These are phyloP conservation scores for Brenthis hecate DNA, from an alignment of 2,888 invertebrate species.

Conservation along the genomic window DNA sequence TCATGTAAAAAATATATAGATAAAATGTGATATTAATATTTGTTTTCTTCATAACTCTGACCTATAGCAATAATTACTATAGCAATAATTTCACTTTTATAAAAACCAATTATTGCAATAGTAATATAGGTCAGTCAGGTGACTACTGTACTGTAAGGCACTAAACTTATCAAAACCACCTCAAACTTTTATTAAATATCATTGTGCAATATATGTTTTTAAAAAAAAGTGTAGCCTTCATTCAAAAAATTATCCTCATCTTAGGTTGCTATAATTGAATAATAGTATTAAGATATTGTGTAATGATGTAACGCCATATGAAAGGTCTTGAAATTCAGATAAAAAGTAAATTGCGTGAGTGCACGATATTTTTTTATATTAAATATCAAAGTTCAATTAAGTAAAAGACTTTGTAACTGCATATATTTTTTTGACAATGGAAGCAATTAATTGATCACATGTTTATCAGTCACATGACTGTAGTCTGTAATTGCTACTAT, in stretches of 20 bases:
- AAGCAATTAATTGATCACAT: slow-evolving; percentile 57
- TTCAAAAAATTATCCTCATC: too few relatives aligned
- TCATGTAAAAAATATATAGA: too few relatives aligned
- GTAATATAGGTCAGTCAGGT: slow-evolving; percentile 7
- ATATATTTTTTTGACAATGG: slow-evolving; percentile 17
- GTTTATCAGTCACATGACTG: slow-evolving; percentile 72
- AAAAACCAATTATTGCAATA: too few relatives aligned
- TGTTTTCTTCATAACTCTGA: too few relatives aligned
- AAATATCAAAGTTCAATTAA: slow-evolving; percentile 9
- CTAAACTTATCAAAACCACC: slow-evolving; percentile 7
- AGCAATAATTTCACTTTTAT: too few relatives aligned
- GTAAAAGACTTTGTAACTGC: not conserved
- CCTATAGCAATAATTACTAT: too few relatives aligned
- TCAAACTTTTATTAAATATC: not conserved
- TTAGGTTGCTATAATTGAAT: too few relatives aligned
- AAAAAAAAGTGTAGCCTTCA: not conserved
- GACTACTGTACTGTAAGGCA: slow-evolving; percentile 7
- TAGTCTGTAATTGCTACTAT: slow-evolving; percentile 37
- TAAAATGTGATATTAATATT: too few relatives aligned
- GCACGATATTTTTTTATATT: not conserved
- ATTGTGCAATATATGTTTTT: not conserved
- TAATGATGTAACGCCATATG: slow-evolving; percentile 32
- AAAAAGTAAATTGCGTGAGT: not conserved
- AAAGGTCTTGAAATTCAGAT: not conserved
- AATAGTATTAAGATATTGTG: slow-evolving; percentile 37